phyloP scores from a whole-genome alignment of 2,797 vertebrate species.

The Hozukius guyotensis region DNA sequence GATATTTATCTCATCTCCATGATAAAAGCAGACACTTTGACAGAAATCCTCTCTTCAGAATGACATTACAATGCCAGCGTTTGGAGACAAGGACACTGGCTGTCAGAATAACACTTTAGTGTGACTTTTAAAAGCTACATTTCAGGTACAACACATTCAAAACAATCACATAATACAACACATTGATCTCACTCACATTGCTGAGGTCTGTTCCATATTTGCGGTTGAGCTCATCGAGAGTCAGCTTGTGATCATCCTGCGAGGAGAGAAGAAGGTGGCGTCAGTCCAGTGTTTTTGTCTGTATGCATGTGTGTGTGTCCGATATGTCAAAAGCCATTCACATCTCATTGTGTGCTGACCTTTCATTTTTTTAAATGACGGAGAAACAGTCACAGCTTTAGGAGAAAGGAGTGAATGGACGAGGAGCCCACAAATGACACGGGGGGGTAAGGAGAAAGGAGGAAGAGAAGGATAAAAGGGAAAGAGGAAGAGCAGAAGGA shows the following conservation, averaged over 20 bases:
- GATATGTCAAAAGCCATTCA: conserved; percentile 46
- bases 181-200: conserved; percentile 81
- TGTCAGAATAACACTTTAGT: neutral
- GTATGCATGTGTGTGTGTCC: neutral
- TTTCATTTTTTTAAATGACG: conserved; percentile 35
- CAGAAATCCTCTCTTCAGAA: neutral
- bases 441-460: neutral
- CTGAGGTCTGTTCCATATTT: conserved; percentile 97
- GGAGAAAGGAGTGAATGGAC: neutral
- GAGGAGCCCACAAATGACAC: neutral
- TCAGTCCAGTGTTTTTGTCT: conserved; percentile 30
- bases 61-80: neutral
- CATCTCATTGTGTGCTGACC: conserved; percentile 27
- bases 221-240: conserved; percentile 92
- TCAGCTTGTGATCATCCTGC: conserved; percentile 97
- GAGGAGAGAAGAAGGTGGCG: neutral
- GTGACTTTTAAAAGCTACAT: neutral
- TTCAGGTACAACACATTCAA: neutral
- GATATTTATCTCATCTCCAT: neutral
- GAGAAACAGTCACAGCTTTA: neutral
- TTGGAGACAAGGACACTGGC: neutral
- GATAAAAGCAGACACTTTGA: neutral
- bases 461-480: neutral
- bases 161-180: neutral
- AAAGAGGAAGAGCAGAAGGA: no score